A percentile compares a stretch with the other conserved stretches of the same genome.
These are phyloP conservation scores for Pimpla rufipes DNA, from an alignment of 2,888 invertebrate genomes.

Conservation along the genomic window DNA sequence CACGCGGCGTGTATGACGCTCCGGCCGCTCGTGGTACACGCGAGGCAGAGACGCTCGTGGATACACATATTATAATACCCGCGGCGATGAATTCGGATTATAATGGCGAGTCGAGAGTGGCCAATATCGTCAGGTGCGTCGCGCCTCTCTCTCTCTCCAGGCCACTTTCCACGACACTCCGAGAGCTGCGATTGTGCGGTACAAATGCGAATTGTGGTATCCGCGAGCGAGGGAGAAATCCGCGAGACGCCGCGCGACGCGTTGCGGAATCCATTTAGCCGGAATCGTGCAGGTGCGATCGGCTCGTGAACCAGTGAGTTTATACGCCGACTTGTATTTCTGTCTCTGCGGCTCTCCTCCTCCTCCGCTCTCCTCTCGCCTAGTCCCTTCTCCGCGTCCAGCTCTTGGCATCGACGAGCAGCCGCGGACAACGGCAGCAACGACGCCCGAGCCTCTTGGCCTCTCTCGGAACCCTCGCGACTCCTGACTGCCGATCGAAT, in stretches of 20 bases:
- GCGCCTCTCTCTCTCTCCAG: constrained; percentile 48
- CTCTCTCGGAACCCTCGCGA: no score
- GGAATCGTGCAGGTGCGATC: constrained; percentile 80
- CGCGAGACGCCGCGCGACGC: constrained; percentile 28
- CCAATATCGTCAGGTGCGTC: constrained; percentile 73
- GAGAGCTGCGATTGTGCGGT: no score
- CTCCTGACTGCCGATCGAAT: no score
- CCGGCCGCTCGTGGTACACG: constrained; percentile 4
- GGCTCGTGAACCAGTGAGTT: constrained; percentile 73
- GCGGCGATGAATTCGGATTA: constrained; percentile 52
- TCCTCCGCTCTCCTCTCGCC: constrained; percentile 62
- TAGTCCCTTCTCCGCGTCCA: constrained; percentile 30
- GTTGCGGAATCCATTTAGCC: constrained; percentile 50
- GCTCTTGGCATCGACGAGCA: no score
- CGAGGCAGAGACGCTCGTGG: constrained; percentile 11
- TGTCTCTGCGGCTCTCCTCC: constrained; percentile 31
- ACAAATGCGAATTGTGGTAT: constrained; percentile 4
- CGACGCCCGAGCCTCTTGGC: no score
- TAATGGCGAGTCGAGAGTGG: constrained; percentile 57
- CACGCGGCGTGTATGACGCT: not conserved
- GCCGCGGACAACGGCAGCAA: no score
- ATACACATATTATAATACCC: constrained; percentile 20
- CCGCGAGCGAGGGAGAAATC: constrained; percentile 30
- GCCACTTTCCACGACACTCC: constrained; percentile 33
- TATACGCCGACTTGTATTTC: constrained; percentile 62